A percentile compares a stretch with the other conserved stretches of the same genome.
phyloP scores from a whole-genome alignment of 1,140 invertebrate genomes.

The Sesamia nonagrioides region DNA sequence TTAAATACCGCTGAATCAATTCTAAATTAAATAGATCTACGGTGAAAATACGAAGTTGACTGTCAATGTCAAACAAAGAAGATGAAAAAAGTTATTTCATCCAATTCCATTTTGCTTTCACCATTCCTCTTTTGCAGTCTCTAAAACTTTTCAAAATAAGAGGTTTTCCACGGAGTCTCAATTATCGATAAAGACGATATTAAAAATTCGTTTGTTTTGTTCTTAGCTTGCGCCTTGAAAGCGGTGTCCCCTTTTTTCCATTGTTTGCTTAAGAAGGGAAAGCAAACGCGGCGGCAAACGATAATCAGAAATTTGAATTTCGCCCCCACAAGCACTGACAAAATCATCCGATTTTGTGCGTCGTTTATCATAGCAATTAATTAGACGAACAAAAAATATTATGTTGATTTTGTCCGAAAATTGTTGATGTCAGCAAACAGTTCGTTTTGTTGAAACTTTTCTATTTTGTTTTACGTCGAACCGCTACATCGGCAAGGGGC shows the following conservation, averaged over 20 bases:
- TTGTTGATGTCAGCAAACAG: slow-evolving; percentile 74
- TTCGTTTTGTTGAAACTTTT: slow-evolving; percentile 56
- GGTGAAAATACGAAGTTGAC: slow-evolving; percentile 84
- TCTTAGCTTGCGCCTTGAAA: slow-evolving; percentile 81
- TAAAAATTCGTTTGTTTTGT: slow-evolving; percentile 88
- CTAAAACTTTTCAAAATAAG: slow-evolving; percentile 87
- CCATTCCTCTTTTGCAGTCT: slow-evolving; percentile 85
- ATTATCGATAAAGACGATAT: slow-evolving; percentile 88
- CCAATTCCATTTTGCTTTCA: slow-evolving; percentile 85
- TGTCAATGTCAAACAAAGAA: slow-evolving; percentile 88
- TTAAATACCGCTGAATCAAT: slow-evolving; percentile 78
- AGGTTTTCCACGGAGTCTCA: slow-evolving; percentile 86
- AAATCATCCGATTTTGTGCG: slow-evolving; percentile 83
- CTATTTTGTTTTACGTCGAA: slow-evolving; percentile 49
- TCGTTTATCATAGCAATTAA: slow-evolving; percentile 83
- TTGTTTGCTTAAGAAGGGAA: slow-evolving; percentile 84
- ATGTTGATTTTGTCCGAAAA: slow-evolving; percentile 65
- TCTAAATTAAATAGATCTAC: slow-evolving; percentile 86
- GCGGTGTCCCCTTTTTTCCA: slow-evolving; percentile 84
- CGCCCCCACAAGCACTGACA: slow-evolving; percentile 75
- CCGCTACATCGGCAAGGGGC: background rate
- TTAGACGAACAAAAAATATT: slow-evolving; percentile 80
- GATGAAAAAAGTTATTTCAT: slow-evolving; percentile 87
- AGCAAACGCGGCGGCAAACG: slow-evolving; percentile 77
- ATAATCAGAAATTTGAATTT: slow-evolving; percentile 87